Conservation (phyloP, 2,113 vertebrate species). For the Chelonoidis abingdonii region DNA sequence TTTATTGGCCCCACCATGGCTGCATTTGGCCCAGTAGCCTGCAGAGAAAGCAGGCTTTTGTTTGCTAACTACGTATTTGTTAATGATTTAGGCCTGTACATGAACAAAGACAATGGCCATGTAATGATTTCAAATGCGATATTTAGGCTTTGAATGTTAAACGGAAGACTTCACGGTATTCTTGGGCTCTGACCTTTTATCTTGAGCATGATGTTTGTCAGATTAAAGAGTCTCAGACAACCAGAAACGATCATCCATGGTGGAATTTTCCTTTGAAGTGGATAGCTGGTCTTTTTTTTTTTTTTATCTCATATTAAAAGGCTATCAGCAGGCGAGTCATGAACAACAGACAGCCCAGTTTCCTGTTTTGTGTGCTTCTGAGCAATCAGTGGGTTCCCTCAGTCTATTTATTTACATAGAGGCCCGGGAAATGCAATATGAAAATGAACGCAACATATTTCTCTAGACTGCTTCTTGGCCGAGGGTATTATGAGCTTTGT, state of each 20-base stretch:
- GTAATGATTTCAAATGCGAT: slow-evolving; percentile 1
- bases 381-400: neutral
- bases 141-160: neutral
- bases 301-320: neutral
- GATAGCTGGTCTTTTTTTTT: neutral
- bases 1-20: neutral
- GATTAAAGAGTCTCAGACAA: neutral
- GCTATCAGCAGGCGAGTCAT: accelerated
- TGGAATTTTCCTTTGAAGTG: slow-evolving; percentile 18
- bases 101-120: neutral
- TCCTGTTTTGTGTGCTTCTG: neutral
- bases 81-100: neutral
- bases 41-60: neutral
- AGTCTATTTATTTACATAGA: neutral
- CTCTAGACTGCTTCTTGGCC: neutral
- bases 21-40: neutral
- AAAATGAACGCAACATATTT: neutral
- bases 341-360: neutral
- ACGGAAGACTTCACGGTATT: neutral
- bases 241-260: neutral
- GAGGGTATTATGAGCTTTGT: neutral
- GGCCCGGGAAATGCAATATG: neutral
- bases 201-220: neutral
- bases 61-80: neutral
- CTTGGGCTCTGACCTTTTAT: neutral